A percentile compares a stretch with the other conserved stretches of the same genome.
These are phyloP conservation scores for Augochlora pura DNA, from an alignment of 1,140 invertebrate genomes.

Conservation along the genomic window DNA sequence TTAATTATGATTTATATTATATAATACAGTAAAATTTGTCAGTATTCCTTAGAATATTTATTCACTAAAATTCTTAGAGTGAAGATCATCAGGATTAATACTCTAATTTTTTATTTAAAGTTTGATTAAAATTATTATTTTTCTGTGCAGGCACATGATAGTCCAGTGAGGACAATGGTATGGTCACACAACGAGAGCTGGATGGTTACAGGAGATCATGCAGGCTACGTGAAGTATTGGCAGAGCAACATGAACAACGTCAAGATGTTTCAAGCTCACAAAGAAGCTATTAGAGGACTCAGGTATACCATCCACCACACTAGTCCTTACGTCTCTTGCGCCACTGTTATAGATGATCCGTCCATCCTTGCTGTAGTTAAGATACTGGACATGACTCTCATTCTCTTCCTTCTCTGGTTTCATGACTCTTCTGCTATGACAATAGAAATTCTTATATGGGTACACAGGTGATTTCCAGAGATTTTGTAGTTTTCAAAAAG, in stretches of 20 bases:
- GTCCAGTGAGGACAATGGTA: conserved; percentile 98
- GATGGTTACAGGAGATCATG: conserved; percentile 99
- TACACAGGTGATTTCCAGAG: conserved; percentile 69
- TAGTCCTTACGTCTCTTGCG: conserved; percentile 77
- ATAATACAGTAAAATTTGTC: not conserved
- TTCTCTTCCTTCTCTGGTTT: conserved; percentile 64
- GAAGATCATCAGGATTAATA: not conserved
- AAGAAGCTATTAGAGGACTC: conserved; percentile 99
- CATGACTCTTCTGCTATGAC: conserved; percentile 48
- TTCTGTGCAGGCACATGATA: conserved; percentile 94
- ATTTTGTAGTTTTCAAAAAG: conserved; percentile 15
- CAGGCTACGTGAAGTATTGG: conserved; percentile 99
- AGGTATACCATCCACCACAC: conserved; percentile 87
- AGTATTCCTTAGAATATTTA: not conserved
- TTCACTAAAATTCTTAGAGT: not conserved
- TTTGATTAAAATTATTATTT: conserved; percentile 18
- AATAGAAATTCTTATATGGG: conserved; percentile 69
- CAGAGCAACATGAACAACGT: conserved; percentile 99
- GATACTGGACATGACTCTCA: conserved; percentile 59
- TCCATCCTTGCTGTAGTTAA: conserved; percentile 65
- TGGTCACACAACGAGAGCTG: conserved; percentile 99
- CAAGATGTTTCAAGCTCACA: conserved; percentile 99
- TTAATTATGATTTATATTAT: not conserved
- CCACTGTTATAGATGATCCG: conserved; percentile 67
- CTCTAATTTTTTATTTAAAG: no score